Evolutionary conservation across 2,888 invertebrate genomes (phyloP), one percentile per base, ranked within the genome.

Genomic region (Apamea epomidion): DNA sequence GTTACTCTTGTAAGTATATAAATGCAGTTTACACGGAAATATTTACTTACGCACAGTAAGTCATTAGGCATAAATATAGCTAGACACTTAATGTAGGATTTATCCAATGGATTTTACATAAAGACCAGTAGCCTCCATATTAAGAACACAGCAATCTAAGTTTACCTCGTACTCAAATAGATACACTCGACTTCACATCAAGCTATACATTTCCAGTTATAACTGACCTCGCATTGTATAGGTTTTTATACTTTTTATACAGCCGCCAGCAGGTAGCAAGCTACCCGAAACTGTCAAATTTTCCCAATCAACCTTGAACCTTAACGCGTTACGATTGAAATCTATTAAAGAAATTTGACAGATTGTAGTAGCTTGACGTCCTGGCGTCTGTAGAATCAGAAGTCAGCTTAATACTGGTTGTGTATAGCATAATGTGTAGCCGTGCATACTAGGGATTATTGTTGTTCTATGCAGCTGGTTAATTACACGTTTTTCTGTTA

Each of bases 111-210:
- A 58, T 69, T 77, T 83, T 42, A 68, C 62, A 64, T 72, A 72
- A 21, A n/a, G 0, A 68, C 32, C 10, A 21, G n/a, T 51, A 65
- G 2, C 32, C 29, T 65, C 84, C 69, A 54, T 81, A 72, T 69
- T 60, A n/a, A 58, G 60, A n/a, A 21, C 14, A 65, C 1, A 32
- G 69, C 64, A 48, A n/a, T 58, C n/a, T 54, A 1, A 25, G 70
- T 81, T 84, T 74, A 76, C 84, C 81, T 81, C 81, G 76, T 51
- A 67, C 54, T 74, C 14, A 84, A 77, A 68, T 16, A 62, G 29
- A 16, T 29, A 58, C 51, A 1, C 51, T 6, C 16, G 51, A 1
- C 18, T 51, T 6, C 51, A 51, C 51, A 48, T 48, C 48, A 51
- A 51, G 6, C 16, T 18, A 18, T 51, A 51, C 10, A 6, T 6